Evolutionary conservation across 2,797 vertebrate genomes (phyloP), one percentile per base, ranked within the genome.

Genomic region (Melanotaenia nigrans): DNA sequence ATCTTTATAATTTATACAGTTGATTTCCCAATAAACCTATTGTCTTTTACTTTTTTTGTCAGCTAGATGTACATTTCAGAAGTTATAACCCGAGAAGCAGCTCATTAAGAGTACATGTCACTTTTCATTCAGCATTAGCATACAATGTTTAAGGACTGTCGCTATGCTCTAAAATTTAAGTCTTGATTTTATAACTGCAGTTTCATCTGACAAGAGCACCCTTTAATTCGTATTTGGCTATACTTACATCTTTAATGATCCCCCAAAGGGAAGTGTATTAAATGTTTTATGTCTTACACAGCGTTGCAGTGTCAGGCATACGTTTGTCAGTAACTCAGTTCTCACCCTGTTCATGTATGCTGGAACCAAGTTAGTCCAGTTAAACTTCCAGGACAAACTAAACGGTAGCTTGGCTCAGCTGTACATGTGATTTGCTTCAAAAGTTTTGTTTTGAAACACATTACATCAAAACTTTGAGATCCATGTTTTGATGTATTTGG

Each of bases 381-480:
- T 47, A 47, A 47, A 47, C 7, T 47, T 47, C 18, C 45, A 7
- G 45, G 45, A 47, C 45, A 47, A 47, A 47, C 20, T n/a, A 20
- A 47, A 47, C 16, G 6, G 18, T 47, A 20, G 45, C 18, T 47
- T 2, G 20, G n/a, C 18, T 47, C 18, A 45, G 42, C 42, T 45
- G 18, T 7, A 45, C 42, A 45, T 20, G 13, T 40, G 13, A 40
- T 33, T 1, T 33, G 32, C 7, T 33, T 33, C 38, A 60, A 10
- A 70, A 66, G 54, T 73, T 61, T 74, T 24, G 42, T 38, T 40
- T 73, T 57, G 36, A 76, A 81, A 57, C 25, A 30, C 32, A 82
- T 56, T 61, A 59, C 66, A 60, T 68, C 25, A 74, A 79, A 65
- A 65, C 65, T 49, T 73, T 0, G 66, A 47, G 65, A 75, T 73